These are phyloP conservation scores for Corythornis vintsioides DNA, from an alignment of 2,113 vertebrate genomes.

Conservation along the genomic window DNA sequence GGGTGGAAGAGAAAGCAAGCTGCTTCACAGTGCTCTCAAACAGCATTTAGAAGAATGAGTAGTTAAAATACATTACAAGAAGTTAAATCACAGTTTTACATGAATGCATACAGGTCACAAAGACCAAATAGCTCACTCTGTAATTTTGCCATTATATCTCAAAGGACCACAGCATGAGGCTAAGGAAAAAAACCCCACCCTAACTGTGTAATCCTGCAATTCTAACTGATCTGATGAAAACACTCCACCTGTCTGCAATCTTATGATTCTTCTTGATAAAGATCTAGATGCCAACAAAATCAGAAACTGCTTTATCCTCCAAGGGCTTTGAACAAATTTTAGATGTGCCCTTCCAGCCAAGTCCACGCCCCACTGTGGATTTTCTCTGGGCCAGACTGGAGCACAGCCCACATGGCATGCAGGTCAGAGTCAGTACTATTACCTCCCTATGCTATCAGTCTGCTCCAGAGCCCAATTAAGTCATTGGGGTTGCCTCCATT, in stretches of 20 bases:
- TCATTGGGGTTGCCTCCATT: background rate
- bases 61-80: background rate
- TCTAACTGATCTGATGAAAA: background rate
- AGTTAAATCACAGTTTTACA: background rate
- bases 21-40: background rate
- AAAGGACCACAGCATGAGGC: background rate
- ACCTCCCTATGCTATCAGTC: accelerated
- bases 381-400: background rate
- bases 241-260: background rate
- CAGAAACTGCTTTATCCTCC: background rate
- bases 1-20: background rate
- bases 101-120: background rate
- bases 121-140: accelerated
- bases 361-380: no score
- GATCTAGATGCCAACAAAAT: background rate
- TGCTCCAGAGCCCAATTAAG: background rate
- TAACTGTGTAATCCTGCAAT: background rate
- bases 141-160: background rate
- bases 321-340: background rate
- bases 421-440: background rate
- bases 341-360: background rate
- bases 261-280: background rate
- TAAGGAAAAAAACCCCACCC: background rate
- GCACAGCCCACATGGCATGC: accelerated
- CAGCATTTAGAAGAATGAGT: background rate